Evolutionary conservation across 2,888 invertebrate species (phyloP).

Genomic region (Drosophila nigritarsus): DNA sequence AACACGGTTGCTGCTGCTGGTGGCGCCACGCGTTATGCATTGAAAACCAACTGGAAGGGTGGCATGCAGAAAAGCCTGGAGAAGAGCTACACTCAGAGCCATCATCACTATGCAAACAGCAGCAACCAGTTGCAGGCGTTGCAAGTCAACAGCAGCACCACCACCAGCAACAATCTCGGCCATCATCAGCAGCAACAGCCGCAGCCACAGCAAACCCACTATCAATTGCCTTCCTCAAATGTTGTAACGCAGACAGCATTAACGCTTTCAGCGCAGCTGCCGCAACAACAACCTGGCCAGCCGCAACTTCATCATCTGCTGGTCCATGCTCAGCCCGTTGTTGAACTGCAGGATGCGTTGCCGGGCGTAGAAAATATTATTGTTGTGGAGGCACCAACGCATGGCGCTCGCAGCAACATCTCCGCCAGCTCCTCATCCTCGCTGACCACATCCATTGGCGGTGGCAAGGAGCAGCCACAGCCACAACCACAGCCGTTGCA

Average conservation of each 20-base stretch:
- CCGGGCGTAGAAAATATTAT: slow-evolving; percentile 27
- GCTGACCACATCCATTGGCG: slow-evolving; percentile 74
- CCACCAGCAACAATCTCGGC: slow-evolving; percentile 58
- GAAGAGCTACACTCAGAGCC: slow-evolving; percentile 77
- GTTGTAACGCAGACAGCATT: slow-evolving; percentile 79
- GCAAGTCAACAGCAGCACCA: slow-evolving; percentile 46
- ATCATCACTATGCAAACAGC: slow-evolving; percentile 73
- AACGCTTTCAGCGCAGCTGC: slow-evolving; percentile 65
- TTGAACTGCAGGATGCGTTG: slow-evolving; percentile 56
- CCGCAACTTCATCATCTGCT: slow-evolving; percentile 67
- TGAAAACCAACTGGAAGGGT: slow-evolving; percentile 78
- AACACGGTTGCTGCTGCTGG: slow-evolving; percentile 24
- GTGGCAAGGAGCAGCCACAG: slow-evolving; percentile 40
- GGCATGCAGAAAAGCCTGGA: slow-evolving; percentile 80
- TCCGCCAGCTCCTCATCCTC: slow-evolving; percentile 80
- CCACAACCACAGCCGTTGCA: slow-evolving; percentile 66
- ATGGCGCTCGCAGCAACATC: slow-evolving; percentile 73
- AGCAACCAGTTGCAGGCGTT: slow-evolving; percentile 55
- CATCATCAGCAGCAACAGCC: slow-evolving; percentile 65
- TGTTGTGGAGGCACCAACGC: slow-evolving; percentile 59
- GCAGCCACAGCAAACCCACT: slow-evolving; percentile 69
- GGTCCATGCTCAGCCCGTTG: slow-evolving; percentile 54
- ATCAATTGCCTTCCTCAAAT: slow-evolving; percentile 83
- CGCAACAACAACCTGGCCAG: slow-evolving; percentile 50
- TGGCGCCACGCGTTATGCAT: slow-evolving; percentile 70